A percentile compares a stretch with the other conserved stretches of the same genome.
Conservation (phyloP, 2,113 vertebrate genomes). For the Cichladusa arquata region DNA sequence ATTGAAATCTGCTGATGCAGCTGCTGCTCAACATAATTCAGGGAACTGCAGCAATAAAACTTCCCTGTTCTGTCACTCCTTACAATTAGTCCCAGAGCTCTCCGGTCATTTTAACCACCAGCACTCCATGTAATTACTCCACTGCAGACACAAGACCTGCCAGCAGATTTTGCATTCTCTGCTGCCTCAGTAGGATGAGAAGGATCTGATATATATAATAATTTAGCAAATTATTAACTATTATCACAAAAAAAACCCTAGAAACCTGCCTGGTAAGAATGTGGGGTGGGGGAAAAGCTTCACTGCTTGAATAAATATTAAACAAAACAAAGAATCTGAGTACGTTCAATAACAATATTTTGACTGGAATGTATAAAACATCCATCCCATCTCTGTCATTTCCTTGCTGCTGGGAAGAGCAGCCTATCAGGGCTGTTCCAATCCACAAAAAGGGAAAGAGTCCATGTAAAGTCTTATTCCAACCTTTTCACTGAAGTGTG, state of each 20-base stretch:
- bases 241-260: not conserved
- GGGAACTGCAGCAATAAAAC: slow-evolving; percentile 66
- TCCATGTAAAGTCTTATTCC: not conserved
- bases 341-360: not conserved
- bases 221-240: slow-evolving; percentile 5
- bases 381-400: not conserved
- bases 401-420: not conserved
- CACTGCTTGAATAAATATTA: not conserved
- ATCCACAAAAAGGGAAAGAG: not conserved
- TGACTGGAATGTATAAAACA: not conserved
- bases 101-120: slow-evolving; percentile 48
- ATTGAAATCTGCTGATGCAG: slow-evolving; percentile 67
- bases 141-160: slow-evolving; percentile 26
- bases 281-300: not conserved
- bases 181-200: not conserved
- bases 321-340: not conserved
- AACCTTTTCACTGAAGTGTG: not conserved
- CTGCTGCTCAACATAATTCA: slow-evolving; percentile 63
- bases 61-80: slow-evolving; percentile 38
- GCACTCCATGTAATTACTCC: slow-evolving; percentile 55
- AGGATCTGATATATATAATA: not conserved
- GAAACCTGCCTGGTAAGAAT: not conserved
- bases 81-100: slow-evolving; percentile 53
- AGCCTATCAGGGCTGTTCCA: not conserved
- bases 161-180: not conserved